Evolutionary conservation across 2,797 vertebrate genomes (phyloP).

Genomic region (Danio choprae): DNA sequence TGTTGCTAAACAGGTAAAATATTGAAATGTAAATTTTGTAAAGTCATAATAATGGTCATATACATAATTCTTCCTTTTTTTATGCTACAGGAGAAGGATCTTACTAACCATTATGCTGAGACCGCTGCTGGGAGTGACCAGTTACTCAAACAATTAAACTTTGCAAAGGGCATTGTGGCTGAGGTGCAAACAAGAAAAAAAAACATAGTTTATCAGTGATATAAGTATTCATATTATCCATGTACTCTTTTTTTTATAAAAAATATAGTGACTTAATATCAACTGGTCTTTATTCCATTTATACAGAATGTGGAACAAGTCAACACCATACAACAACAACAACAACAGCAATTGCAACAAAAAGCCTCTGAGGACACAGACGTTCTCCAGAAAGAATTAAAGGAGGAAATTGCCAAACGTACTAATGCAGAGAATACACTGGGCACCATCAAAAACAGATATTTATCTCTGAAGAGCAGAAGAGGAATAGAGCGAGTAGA

Average conservation of each 20-base stretch:
- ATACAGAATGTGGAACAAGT: slow-evolving; percentile 88
- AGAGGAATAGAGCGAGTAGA: slow-evolving; percentile 89
- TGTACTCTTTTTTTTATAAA: background rate
- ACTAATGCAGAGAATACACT: slow-evolving; percentile 77
- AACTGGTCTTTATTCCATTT: slow-evolving; percentile 48
- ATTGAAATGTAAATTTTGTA: background rate
- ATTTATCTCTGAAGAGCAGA: slow-evolving; percentile 87
- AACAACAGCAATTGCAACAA: slow-evolving; percentile 76
- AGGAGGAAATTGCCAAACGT: slow-evolving; percentile 82
- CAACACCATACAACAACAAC: slow-evolving; percentile 70
- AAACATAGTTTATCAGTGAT: background rate
- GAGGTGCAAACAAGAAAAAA: slow-evolving; percentile 77
- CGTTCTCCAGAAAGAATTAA: slow-evolving; percentile 77
- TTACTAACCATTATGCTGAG: slow-evolving; percentile 83
- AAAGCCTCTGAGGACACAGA: slow-evolving; percentile 68
- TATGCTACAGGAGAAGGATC: slow-evolving; percentile 84
- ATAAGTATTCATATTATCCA: background rate
- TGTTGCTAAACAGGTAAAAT: slow-evolving; percentile 86
- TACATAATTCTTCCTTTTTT: background rate
- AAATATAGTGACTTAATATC: background rate
- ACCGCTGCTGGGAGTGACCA: slow-evolving; percentile 82
- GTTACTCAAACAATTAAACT: slow-evolving; percentile 85
- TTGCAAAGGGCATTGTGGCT: slow-evolving; percentile 83
- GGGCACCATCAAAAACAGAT: slow-evolving; percentile 79
- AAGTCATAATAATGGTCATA: background rate